Conservation (phyloP, 1,140 invertebrate genomes). For the Latrodectus geometricus region DNA sequence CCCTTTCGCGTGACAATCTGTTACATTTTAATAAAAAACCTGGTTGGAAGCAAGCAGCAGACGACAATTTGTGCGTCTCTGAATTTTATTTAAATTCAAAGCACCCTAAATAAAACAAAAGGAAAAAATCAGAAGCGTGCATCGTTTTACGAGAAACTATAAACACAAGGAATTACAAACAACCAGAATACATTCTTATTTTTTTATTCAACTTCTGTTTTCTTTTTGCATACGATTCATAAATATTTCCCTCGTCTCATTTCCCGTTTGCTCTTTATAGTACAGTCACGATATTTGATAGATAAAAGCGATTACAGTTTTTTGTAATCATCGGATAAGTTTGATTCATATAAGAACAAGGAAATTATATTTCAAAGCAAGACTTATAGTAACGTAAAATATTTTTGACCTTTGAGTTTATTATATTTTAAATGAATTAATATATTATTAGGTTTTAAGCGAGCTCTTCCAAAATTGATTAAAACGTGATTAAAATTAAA, state of each 20-base stretch:
- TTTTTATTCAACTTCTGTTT: neutral
- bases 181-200: neutral
- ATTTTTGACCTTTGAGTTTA: too few relatives aligned
- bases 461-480: too few relatives aligned
- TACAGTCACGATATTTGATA: neutral
- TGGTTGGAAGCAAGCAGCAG: neutral
- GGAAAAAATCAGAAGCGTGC: neutral
- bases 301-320: neutral
- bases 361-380: neutral
- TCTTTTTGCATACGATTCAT: neutral
- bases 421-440: too few relatives aligned
- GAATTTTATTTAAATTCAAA: slow-evolving; percentile 36
- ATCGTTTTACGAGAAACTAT: slow-evolving; percentile 2
- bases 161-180: slow-evolving; percentile 29
- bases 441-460: too few relatives aligned
- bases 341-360: neutral
- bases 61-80: slow-evolving; percentile 10
- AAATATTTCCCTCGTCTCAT: neutral
- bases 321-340: neutral
- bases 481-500: too few relatives aligned
- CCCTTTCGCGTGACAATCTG: slow-evolving; percentile 6
- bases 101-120: neutral
- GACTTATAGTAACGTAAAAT: too few relatives aligned
- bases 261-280: neutral
- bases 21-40: neutral